Base-by-base conservation (phyloP, 2,113 vertebrate species). In the Cardinalis cardinalis region DNA sequence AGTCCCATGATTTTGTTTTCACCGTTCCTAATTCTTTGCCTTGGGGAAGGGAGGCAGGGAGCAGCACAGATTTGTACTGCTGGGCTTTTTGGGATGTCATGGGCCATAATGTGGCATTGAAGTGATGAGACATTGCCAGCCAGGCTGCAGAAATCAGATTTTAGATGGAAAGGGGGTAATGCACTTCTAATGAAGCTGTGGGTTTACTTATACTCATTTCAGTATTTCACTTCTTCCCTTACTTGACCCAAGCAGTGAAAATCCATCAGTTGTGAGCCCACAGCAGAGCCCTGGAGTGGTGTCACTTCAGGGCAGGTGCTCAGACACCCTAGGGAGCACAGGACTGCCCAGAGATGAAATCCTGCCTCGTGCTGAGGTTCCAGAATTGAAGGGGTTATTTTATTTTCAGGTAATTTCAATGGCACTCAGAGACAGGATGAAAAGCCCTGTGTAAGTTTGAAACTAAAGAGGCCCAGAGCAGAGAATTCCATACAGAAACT, bases 1-100 rank as follows among this genome's bases (percentile, higher is more conserved):
- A 83, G 94, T 94, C 95, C 81, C 89, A 80, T 96, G 96, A 96
- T 96, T 94, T 92, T 89, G 82, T 91, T 92, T 93, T 88, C 0
- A 1, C 84, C n/a, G 19, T 82, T 94, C 56, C 69, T 74, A 84
- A 70, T 46, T 79, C 85, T 87, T 83, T 70, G 87, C 88, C 93
- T 46, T 32, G 84, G 90, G 95, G 64, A 77, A 85, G 51, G 70
- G 44, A 90, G 74, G 76, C 83, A 64, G 64, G 80, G 91, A 92
- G 58, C 88, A 79, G 72, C 85, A 14, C 28, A 6, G 83, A 69
- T 74, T 85, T 92, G 91, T 88, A 2, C 64, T 58, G 79, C 73
- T 1, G 4, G 28, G 75, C 29, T 59, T 63, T 64, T 32, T 51
- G 46, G 77, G 77, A 66, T 83, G 79, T 82, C 25, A 2, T 16